Conservation (phyloP, 1,140 invertebrate species). For the Nilaparvata lugens region DNA sequence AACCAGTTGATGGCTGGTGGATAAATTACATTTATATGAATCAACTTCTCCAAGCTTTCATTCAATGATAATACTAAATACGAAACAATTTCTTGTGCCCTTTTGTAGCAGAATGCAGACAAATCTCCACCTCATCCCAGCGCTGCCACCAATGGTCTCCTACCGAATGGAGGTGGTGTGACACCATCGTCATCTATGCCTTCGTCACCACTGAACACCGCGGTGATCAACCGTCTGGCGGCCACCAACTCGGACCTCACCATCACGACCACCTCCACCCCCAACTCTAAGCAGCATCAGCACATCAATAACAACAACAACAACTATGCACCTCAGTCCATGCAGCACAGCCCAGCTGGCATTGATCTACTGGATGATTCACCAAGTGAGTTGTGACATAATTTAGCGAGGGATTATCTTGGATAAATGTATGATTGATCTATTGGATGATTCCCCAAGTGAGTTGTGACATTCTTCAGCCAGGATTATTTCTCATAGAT, state of each 20-base stretch:
- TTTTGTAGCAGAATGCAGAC: constrained; percentile 2
- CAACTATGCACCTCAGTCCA: background rate
- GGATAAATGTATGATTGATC: too few species aligned
- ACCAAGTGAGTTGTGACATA: constrained; percentile 53
- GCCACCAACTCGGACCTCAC: constrained; percentile 67
- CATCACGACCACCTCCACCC: constrained; percentile 54
- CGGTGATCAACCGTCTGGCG: constrained; percentile 49
- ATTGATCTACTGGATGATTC: constrained; percentile 67
- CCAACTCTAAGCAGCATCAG: constrained; percentile 6
- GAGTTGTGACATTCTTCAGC: too few species aligned
- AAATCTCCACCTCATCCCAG: constrained; percentile 13
- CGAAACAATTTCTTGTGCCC: too few species aligned
- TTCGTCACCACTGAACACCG: constrained; percentile 37
- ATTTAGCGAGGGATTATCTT: too few species aligned
- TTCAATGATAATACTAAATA: too few species aligned
- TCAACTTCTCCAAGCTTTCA: too few species aligned
- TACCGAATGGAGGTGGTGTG: constrained; percentile 9
- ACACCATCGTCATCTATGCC: constrained; percentile 15
- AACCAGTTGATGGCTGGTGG: too few species aligned
- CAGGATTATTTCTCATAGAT: too few species aligned
- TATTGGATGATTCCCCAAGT: too few species aligned
- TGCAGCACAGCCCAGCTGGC: constrained; percentile 21
- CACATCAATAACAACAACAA: constrained; percentile 12
- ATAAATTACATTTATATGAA: too few species aligned
- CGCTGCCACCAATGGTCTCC: background rate